Evolutionary conservation across 2,888 invertebrate genomes (phyloP), one percentile per base, ranked within the genome.

Genomic region (Drosophila paranaensis): DNA sequence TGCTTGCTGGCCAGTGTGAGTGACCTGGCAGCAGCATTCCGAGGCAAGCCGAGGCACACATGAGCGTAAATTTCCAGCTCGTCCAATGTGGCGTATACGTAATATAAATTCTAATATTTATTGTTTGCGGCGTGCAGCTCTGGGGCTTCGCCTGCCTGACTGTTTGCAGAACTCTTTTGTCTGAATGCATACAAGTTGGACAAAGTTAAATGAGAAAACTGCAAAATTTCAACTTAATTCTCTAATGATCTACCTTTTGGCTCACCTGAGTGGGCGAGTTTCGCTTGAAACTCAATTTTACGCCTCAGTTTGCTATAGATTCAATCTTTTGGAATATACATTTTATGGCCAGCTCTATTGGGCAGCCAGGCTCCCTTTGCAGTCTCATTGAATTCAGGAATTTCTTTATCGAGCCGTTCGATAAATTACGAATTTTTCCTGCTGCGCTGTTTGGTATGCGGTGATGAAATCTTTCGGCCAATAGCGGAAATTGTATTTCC

Each of bases 401-500:
- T 10, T 33, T 43, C 43, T 35, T 25, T 25, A 3, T 13, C 33
- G 57, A 2, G 16, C n/a, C 30, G 27, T 25, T 46, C 45, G 13
- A 33, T 56, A 56, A 45, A 43, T 46, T 39, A 30, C 30, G n/a
- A 16, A 48, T 48, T 30, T 30, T 30, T 48, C 9, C 11, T 20
- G 50, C 16, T 50, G 33, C 1, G 2, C 8, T 33, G 10, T 37
- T 43, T 14, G 54, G 39, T 58, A 14, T 54, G 50, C 30, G 61
- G 42, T 16, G 54, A 48, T 62, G 66, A 50, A 51, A 65, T 64
- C 66, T 65, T 55, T 62, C 25, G 43, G 56, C 20, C 51, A 51
- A 46, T 63, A 67, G 50, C 84, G 87, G 80, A 84, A 84, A 82
- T 84, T 73, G 77, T 74, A 56, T 69, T 84, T 82, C 82, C 87